Conservation (phyloP, 1,140 invertebrate genomes). For the Lerema accius region DNA sequence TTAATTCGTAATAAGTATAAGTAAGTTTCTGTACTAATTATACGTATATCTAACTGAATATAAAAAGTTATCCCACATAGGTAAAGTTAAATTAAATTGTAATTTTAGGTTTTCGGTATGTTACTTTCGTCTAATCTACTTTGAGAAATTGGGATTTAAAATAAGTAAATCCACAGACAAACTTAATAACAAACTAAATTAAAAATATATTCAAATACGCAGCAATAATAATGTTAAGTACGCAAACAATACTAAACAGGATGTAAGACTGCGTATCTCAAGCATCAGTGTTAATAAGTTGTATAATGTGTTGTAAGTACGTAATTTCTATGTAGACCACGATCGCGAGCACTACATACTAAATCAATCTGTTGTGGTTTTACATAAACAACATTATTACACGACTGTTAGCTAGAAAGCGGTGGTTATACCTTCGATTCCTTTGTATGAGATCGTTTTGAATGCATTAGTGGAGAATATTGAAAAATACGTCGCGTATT, state of each 20-base stretch:
- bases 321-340: slow-evolving; percentile 1
- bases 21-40: too few species aligned
- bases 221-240: too few species aligned
- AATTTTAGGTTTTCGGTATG: too few species aligned
- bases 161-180: too few species aligned
- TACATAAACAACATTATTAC: neutral
- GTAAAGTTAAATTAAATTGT: too few species aligned
- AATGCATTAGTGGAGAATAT: slow-evolving; percentile 13
- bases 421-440: neutral
- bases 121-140: too few species aligned
- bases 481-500: slow-evolving; percentile 11
- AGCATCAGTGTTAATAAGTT: neutral
- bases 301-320: slow-evolving; percentile 3
- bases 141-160: too few species aligned
- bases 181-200: too few species aligned
- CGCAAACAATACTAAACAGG: neutral
- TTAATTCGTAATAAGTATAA: too few species aligned
- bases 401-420: slow-evolving; percentile 3
- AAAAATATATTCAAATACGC: too few species aligned
- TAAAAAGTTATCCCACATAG: too few species aligned
- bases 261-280: neutral
- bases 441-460: slow-evolving; percentile 5
- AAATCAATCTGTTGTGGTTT: slow-evolving; percentile 1
- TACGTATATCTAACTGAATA: too few species aligned
- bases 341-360: slow-evolving; percentile 1